Evolutionary conservation across 2,113 vertebrate genomes (phyloP).

Genomic region (Hippotragus niger): DNA sequence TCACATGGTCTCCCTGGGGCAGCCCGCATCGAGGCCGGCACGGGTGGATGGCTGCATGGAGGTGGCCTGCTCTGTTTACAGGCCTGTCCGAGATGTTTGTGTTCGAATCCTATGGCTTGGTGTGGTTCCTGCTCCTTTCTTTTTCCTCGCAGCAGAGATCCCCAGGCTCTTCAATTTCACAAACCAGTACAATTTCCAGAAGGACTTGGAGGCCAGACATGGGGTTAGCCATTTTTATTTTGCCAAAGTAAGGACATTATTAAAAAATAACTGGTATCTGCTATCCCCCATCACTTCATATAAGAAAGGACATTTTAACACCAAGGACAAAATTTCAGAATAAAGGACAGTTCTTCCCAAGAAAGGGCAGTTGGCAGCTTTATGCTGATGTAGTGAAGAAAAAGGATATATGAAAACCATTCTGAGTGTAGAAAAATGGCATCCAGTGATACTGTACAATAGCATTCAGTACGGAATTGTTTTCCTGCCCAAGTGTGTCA

Average conservation of each 20-base stretch:
- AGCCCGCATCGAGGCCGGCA: background rate
- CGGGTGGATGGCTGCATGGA: background rate
- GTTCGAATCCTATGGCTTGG: background rate
- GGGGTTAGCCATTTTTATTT: constrained; percentile 50
- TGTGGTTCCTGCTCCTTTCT: background rate
- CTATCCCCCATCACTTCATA: constrained; percentile 22
- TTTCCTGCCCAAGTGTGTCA: constrained; percentile 27
- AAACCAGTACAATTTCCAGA: constrained; percentile 38
- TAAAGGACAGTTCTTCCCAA: constrained; percentile 63
- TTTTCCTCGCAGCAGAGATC: background rate
- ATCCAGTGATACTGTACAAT: background rate
- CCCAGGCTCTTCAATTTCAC: constrained; percentile 44
- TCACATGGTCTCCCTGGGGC: background rate
- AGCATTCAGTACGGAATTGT: background rate
- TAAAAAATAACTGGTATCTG: constrained; percentile 31
- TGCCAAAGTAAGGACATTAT: constrained; percentile 51
- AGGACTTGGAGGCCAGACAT: constrained; percentile 31
- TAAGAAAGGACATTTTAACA: constrained; percentile 64
- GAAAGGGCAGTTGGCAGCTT: constrained; percentile 65
- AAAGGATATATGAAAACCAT: constrained; percentile 27
- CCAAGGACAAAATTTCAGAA: constrained; percentile 64
- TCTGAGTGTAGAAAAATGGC: constrained; percentile 14
- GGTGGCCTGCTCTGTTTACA: background rate
- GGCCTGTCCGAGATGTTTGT: background rate
- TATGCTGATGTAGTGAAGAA: background rate